Conservation (phyloP, 2,113 vertebrate species). For the Lophotis ruficrista region DNA sequence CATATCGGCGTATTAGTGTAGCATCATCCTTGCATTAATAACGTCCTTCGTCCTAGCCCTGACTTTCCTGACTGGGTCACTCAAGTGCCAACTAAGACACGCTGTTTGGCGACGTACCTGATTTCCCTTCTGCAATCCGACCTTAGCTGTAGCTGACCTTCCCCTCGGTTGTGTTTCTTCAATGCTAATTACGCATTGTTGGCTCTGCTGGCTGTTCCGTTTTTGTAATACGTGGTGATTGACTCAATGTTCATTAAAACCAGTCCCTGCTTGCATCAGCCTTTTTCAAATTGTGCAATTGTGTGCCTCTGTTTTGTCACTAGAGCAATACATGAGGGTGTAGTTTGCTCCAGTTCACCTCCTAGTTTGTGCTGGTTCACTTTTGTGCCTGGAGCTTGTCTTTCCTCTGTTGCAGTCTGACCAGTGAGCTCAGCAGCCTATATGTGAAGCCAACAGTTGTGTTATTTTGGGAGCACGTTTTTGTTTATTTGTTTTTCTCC, state of each 20-base stretch:
- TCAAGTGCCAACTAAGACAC: background rate
- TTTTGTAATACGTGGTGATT: background rate
- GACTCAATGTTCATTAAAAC: background rate
- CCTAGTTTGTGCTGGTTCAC: background rate
- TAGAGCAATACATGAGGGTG: background rate
- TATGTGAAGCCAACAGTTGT: background rate
- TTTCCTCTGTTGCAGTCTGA: background rate
- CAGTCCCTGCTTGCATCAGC: constrained; percentile 2
- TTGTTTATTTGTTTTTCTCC: constrained; percentile 41
- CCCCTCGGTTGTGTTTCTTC: background rate
- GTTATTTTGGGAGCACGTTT: background rate
- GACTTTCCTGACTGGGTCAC: background rate
- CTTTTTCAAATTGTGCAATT: background rate
- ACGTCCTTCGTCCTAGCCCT: background rate
- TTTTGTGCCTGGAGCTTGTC: background rate
- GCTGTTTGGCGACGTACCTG: background rate
- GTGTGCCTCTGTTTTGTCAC: background rate
- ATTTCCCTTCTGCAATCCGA: background rate
- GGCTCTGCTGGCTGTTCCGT: background rate
- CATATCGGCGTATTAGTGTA: rapidly evolving
- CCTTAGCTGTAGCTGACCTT: background rate
- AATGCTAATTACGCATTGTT: rapidly evolving
- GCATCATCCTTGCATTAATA: background rate
- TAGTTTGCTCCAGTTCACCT: background rate
- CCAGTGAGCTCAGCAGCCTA: background rate